A percentile compares a stretch with the other conserved stretches of the same genome.
Evolutionary conservation across 2,797 vertebrate species (phyloP).

Genomic region (Mustela erminea): DNA sequence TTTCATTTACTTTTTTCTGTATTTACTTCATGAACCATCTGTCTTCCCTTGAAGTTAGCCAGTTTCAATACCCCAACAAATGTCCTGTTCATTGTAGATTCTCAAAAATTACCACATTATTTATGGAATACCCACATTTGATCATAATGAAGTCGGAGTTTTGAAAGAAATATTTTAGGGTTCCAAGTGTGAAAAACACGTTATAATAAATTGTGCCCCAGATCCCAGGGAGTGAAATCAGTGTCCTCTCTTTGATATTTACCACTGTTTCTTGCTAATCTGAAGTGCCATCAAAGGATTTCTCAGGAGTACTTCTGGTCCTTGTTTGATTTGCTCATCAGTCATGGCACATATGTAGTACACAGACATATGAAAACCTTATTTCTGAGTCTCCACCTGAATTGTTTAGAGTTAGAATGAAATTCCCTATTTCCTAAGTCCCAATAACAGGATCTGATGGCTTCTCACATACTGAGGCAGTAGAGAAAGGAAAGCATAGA

Average conservation of each 20-base stretch:
- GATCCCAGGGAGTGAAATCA: constrained; percentile 4
- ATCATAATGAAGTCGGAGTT: background rate
- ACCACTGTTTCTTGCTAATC: background rate
- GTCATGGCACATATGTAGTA: background rate
- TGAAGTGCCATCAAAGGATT: background rate
- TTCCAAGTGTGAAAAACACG: constrained; percentile 36
- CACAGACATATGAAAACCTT: background rate
- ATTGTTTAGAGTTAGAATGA: constrained; percentile 1
- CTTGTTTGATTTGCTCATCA: background rate
- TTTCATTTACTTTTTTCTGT: constrained; percentile 31
- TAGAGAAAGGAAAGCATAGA: background rate
- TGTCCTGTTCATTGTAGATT: background rate
- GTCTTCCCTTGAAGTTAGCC: constrained; percentile 5
- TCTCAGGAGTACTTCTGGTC: background rate
- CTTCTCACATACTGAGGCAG: background rate
- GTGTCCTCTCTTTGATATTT: background rate
- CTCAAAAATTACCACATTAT: constrained; percentile 11
- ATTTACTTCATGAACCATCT: constrained; percentile 25
- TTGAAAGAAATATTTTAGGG: constrained; percentile 47
- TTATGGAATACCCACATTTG: constrained; percentile 29
- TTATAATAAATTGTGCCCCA: constrained; percentile 40
- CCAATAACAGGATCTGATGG: background rate
- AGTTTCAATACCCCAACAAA: constrained; percentile 57
- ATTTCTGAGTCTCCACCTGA: background rate
- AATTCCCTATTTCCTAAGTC: background rate